A percentile compares a stretch with the other conserved stretches of the same genome.
phyloP scores from a whole-genome alignment of 30 jellyfish, hydroid and myxozoan species.

The Aurelia sp. region DNA sequence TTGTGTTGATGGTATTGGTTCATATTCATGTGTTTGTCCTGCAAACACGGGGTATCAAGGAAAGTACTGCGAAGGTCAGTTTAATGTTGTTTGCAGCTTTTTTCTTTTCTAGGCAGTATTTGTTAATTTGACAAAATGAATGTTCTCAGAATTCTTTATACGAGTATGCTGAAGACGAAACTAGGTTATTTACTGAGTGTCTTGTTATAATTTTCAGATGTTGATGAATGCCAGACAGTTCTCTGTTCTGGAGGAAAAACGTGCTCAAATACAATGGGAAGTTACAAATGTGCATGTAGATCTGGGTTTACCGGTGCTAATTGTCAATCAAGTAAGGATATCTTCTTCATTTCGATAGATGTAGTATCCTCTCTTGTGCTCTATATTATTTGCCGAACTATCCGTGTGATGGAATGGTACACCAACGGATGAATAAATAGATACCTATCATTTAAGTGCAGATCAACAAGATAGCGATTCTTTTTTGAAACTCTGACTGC shows the following conservation, averaged over 20 bases:
- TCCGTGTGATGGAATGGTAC: too few relatives aligned
- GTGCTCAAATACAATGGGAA: constrained; percentile 67
- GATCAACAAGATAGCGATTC: too few relatives aligned
- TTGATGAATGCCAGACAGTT: constrained; percentile 44
- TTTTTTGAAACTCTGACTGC: too few relatives aligned
- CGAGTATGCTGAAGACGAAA: background rate
- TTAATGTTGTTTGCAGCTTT: too few relatives aligned
- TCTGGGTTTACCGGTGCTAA: constrained; percentile 60
- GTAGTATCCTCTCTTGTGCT: too few relatives aligned
- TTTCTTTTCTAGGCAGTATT: too few relatives aligned
- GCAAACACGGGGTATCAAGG: constrained; percentile 43
- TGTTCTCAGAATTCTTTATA: too few relatives aligned
- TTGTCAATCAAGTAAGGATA: constrained; percentile 47
- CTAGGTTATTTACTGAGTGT: background rate
- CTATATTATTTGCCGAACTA: too few relatives aligned
- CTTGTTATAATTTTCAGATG: background rate
- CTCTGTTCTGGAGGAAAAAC: constrained; percentile 43
- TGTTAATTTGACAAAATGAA: too few relatives aligned
- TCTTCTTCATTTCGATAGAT: too few relatives aligned
- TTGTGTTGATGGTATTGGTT: constrained; percentile 40
- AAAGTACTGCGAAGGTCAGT: constrained; percentile 44
- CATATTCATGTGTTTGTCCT: constrained; percentile 51
- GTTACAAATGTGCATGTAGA: constrained; percentile 60
- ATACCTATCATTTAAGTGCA: too few relatives aligned
- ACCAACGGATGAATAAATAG: too few relatives aligned